phyloP scores from a whole-genome alignment of 2,888 invertebrate genomes.

The Quadroppia sp. region DNA sequence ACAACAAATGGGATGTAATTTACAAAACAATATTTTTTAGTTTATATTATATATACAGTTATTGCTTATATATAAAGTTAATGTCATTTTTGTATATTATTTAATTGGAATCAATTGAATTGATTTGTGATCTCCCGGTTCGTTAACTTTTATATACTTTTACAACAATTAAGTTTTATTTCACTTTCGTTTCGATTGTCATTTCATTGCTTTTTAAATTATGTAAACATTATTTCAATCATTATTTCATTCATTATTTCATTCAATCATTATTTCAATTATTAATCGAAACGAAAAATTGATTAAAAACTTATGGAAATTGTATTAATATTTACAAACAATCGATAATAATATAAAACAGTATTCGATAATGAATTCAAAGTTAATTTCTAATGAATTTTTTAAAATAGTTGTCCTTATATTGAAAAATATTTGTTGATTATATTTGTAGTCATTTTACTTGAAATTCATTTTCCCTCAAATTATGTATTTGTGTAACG shows the following conservation, averaged over 20 bases:
- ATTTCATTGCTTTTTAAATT: slow-evolving; percentile 28
- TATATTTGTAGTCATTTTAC: slow-evolving; percentile 25
- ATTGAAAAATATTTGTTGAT: slow-evolving; percentile 23
- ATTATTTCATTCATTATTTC: background rate
- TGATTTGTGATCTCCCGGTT: slow-evolving; percentile 33
- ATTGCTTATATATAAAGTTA: background rate
- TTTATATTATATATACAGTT: slow-evolving; percentile 28
- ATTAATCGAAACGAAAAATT: no score
- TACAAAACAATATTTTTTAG: slow-evolving; percentile 10
- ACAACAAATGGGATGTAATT: slow-evolving; percentile 19
- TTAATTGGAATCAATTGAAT: background rate
- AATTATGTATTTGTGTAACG: background rate
- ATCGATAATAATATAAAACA: background rate
- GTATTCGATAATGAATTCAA: slow-evolving; percentile 26
- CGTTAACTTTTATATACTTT: slow-evolving; percentile 27
- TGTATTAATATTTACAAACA: no score
- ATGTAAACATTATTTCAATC: slow-evolving; percentile 27
- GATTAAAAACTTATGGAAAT: no score
- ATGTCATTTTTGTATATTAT: slow-evolving; percentile 25
- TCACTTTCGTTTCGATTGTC: slow-evolving; percentile 2
- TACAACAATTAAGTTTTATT: background rate
- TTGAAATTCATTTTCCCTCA: background rate
- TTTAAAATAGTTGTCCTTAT: slow-evolving; percentile 18
- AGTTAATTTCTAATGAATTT: background rate
- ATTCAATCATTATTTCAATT: no score